phyloP scores from a whole-genome alignment of 2,797 vertebrate species.

The Hydrocynus forskahlii region DNA sequence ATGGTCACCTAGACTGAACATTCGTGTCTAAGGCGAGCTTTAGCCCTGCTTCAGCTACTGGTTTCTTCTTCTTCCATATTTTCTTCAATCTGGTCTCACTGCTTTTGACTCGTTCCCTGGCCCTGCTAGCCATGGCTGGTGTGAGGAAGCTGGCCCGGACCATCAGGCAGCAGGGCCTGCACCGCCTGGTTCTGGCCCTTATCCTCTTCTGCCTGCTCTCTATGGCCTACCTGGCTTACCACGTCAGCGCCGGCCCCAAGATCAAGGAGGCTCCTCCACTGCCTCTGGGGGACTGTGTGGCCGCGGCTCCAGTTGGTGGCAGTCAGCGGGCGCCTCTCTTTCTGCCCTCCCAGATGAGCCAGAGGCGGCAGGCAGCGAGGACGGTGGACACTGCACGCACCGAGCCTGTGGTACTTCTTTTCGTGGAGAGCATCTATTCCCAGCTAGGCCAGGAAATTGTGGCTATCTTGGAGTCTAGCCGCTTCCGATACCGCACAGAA shows the following conservation, averaged over 20 bases:
- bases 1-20: slow-evolving; percentile 60
- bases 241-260: slow-evolving; percentile 87
- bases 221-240: slow-evolving; percentile 92
- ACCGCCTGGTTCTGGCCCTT: slow-evolving; percentile 83
- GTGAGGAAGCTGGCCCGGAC: slow-evolving; percentile 51
- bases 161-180: slow-evolving; percentile 59
- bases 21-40: slow-evolving; percentile 48
- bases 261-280: slow-evolving; percentile 83
- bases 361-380: slow-evolving; percentile 81
- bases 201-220: slow-evolving; percentile 92
- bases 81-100: slow-evolving; percentile 3
- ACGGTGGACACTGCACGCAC: slow-evolving; percentile 70
- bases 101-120: background rate
- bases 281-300: slow-evolving; percentile 84
- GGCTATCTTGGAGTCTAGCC: slow-evolving; percentile 92
- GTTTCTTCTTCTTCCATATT: slow-evolving; percentile 12
- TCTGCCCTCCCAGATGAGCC: slow-evolving; percentile 80
- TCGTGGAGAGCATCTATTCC: slow-evolving; percentile 97
- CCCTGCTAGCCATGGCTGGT: slow-evolving; percentile 66
- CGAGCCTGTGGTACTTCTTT: slow-evolving; percentile 87
- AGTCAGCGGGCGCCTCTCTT: slow-evolving; percentile 77
- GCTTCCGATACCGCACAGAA: slow-evolving; percentile 92
- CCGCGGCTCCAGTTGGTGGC: slow-evolving; percentile 83
- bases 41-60: slow-evolving; percentile 3
- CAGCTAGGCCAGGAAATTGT: slow-evolving; percentile 95